Evolutionary conservation across 2,113 vertebrate genomes (phyloP).

Genomic region (Chaetorhynchus papuensis): DNA sequence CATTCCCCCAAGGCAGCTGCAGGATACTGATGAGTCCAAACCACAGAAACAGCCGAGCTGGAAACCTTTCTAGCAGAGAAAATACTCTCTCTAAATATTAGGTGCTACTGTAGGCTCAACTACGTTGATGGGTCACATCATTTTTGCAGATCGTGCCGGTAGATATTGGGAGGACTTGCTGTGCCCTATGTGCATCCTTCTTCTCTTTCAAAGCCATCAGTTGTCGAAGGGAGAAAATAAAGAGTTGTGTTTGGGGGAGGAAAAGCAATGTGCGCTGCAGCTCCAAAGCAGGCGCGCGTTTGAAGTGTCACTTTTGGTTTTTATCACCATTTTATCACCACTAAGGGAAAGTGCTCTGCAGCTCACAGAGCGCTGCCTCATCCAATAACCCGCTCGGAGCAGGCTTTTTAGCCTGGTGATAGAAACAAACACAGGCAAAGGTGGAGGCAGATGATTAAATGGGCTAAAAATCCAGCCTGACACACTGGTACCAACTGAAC

Average conservation of each 20-base stretch:
- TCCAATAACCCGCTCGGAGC: slow-evolving; percentile 16
- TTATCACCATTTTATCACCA: slow-evolving; percentile 58
- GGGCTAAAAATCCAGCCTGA: slow-evolving; percentile 56
- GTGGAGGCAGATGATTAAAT: slow-evolving; percentile 54
- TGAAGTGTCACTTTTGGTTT: slow-evolving; percentile 65
- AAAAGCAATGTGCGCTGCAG: not conserved
- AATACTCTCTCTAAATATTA: not conserved
- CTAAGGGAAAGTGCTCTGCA: slow-evolving; percentile 34
- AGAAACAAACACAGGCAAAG: slow-evolving; percentile 45
- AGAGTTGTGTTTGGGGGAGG: not conserved
- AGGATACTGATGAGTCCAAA: not conserved
- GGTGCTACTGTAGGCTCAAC: not conserved
- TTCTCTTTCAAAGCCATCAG: slow-evolving; percentile 6
- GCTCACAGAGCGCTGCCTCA: not conserved
- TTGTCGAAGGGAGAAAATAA: not conserved
- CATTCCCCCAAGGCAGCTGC: not conserved
- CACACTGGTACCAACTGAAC: not conserved
- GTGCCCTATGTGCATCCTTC: not conserved
- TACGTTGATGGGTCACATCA: not conserved
- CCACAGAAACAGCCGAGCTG: not conserved
- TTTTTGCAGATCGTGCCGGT: not conserved
- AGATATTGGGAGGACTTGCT: not conserved
- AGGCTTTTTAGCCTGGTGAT: slow-evolving; percentile 2
- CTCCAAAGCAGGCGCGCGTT: not conserved
- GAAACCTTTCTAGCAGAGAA: not conserved